phyloP scores from a whole-genome alignment of 2,113 vertebrate species.

The Enhydra lutris region DNA sequence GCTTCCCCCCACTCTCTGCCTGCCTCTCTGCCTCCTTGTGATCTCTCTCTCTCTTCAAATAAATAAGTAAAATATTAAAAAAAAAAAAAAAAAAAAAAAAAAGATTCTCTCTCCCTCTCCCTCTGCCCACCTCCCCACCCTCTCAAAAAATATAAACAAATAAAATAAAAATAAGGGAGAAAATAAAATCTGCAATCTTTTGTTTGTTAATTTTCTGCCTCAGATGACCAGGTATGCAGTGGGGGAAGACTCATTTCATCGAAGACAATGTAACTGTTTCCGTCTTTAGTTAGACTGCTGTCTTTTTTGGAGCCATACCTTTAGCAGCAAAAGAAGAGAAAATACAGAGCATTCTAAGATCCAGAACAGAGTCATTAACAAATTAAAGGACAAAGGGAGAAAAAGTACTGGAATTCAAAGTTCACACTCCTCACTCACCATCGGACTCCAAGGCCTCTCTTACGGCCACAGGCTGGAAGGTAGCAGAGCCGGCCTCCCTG shows the following conservation, averaged over 20 bases:
- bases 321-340: constrained; percentile 26
- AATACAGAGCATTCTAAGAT: background rate
- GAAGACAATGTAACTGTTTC: background rate
- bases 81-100: too few relatives aligned
- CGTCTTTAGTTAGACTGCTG: constrained; percentile 9
- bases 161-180: background rate
- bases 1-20: too few relatives aligned
- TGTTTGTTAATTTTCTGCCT: background rate
- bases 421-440: background rate
- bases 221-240: background rate
- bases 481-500: background rate
- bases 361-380: background rate
- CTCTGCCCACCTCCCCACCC: background rate
- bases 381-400: background rate
- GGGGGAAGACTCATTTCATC: background rate
- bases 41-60: too few relatives aligned
- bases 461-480: background rate
- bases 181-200: background rate
- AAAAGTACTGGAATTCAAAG: background rate
- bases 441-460: background rate
- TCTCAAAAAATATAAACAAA: background rate
- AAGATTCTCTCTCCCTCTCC: background rate
- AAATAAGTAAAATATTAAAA: too few relatives aligned
- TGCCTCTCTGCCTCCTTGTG: too few relatives aligned
- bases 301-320: background rate